Evolutionary conservation across 2,888 invertebrate genomes (phyloP).

Genomic region (Steinernema hermaphroditum): DNA sequence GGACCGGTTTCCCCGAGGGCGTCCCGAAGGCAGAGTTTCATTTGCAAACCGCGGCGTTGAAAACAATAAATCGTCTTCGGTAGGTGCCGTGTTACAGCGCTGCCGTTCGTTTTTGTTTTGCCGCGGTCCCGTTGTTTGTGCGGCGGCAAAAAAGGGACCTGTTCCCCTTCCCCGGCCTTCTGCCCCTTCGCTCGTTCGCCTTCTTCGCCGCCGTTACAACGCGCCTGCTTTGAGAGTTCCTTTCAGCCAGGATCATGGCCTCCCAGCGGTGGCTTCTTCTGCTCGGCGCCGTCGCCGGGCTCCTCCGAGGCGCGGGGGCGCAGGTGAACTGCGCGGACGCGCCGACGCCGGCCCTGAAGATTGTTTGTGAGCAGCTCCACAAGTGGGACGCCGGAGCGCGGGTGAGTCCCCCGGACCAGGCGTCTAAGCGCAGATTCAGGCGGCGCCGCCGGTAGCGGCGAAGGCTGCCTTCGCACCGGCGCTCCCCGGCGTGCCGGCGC

Average conservation of each 20-base stretch:
- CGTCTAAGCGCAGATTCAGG: constrained; percentile 37
- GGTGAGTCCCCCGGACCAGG: constrained; percentile 40
- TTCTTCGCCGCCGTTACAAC: not conserved
- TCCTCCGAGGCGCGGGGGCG: not conserved
- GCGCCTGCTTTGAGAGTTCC: not conserved
- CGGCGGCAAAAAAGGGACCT: constrained; percentile 24
- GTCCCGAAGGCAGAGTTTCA: too few relatives aligned
- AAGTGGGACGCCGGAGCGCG: constrained; percentile 61
- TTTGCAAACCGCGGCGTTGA: too few relatives aligned
- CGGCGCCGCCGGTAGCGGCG: constrained; percentile 50
- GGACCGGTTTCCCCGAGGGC: too few relatives aligned
- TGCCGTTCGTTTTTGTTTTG: constrained; percentile 16
- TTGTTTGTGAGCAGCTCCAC: constrained; percentile 59
- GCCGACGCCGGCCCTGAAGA: constrained; percentile 54
- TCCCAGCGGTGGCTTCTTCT: not conserved
- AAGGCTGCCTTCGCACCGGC: constrained; percentile 57
- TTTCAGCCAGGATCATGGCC: not conserved
- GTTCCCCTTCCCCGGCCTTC: constrained; percentile 2
- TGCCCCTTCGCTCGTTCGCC: not conserved
- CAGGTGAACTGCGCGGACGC: constrained; percentile 52
- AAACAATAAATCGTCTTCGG: constrained; percentile 12
- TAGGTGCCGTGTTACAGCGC: constrained; percentile 18
- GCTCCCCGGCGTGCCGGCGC: constrained; percentile 41
- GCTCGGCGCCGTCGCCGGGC: not conserved
- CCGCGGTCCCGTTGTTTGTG: constrained; percentile 9